phyloP scores from a whole-genome alignment of 2,797 vertebrate species.

The Chelidonichthys spinosus region DNA sequence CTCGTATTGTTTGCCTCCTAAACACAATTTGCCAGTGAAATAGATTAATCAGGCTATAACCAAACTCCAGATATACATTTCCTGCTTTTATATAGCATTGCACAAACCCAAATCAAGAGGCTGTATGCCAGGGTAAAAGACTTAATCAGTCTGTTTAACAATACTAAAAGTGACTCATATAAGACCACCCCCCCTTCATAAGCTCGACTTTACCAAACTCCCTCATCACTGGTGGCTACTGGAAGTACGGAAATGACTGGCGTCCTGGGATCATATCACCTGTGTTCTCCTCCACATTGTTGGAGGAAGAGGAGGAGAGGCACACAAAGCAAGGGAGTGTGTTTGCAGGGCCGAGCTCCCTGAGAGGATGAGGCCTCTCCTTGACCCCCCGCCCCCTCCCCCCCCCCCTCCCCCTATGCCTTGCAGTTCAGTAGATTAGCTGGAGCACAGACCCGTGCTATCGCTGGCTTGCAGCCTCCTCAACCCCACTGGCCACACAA shows the following conservation, averaged over 20 bases:
- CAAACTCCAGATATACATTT: slow-evolving; percentile 28
- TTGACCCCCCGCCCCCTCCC: slow-evolving; percentile 74
- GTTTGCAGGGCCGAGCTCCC: slow-evolving; percentile 47
- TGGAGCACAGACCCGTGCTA: slow-evolving; percentile 67
- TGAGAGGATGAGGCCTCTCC: slow-evolving; percentile 73
- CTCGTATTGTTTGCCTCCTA: slow-evolving; percentile 46
- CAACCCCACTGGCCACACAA: slow-evolving; percentile 69
- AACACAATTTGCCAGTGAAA: slow-evolving; percentile 45
- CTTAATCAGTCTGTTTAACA: slow-evolving; percentile 26
- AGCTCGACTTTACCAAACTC: slow-evolving; percentile 14
- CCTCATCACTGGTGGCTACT: slow-evolving; percentile 24
- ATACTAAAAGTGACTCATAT: slow-evolving; percentile 8
- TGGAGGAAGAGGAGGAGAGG: slow-evolving; percentile 30
- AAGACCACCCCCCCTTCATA: not conserved
- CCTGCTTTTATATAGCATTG: slow-evolving; percentile 14
- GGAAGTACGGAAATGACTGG: slow-evolving; percentile 11
- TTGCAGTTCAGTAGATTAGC: slow-evolving; percentile 80
- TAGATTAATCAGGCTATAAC: slow-evolving; percentile 43
- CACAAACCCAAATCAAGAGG: slow-evolving; percentile 23
- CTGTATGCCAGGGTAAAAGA: slow-evolving; percentile 2
- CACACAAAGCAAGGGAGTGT: slow-evolving; percentile 40
- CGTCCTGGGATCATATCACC: slow-evolving; percentile 55
- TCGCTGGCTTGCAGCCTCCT: slow-evolving; percentile 71
- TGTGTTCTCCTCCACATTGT: slow-evolving; percentile 53
- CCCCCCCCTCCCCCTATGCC: slow-evolving; percentile 71